A percentile compares a stretch with the other conserved stretches of the same genome.
Conservation (phyloP, 2,797 vertebrate species). For the Linurgus olivaceus region DNA sequence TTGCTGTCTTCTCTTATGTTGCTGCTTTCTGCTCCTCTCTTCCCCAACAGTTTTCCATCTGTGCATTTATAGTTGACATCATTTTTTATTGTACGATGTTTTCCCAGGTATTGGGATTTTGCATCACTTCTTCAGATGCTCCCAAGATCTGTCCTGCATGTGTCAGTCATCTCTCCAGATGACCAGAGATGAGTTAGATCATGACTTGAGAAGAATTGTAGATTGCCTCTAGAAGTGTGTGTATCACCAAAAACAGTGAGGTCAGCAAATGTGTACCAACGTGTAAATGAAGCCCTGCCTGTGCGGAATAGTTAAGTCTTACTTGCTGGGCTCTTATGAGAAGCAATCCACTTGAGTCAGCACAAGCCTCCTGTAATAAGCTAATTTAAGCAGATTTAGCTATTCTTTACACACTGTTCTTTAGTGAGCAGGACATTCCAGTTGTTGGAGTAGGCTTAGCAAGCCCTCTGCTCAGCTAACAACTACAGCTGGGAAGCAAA, state of each 20-base stretch:
- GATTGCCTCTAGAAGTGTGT: background rate
- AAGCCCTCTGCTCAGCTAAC: background rate
- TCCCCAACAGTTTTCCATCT: background rate
- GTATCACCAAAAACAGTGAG: background rate
- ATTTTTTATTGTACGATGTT: accelerated
- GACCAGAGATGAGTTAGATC: background rate
- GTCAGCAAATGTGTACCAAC: background rate
- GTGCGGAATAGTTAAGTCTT: background rate
- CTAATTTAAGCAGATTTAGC: background rate
- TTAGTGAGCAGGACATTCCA: background rate
- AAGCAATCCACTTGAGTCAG: background rate
- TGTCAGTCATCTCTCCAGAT: background rate
- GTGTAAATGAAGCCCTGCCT: background rate
- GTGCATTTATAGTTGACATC: accelerated
- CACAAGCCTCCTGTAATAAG: background rate
- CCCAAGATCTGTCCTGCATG: background rate
- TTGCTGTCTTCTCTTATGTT: background rate
- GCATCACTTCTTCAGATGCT: background rate
- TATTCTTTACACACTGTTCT: background rate
- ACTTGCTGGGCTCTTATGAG: background rate
- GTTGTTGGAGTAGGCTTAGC: background rate
- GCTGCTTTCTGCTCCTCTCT: background rate
- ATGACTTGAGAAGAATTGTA: background rate
- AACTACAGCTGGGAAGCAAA: background rate
- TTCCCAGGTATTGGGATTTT: background rate